Evolutionary conservation across 2,888 invertebrate species (phyloP).

Genomic region (Flabesymbios commensalis): DNA sequence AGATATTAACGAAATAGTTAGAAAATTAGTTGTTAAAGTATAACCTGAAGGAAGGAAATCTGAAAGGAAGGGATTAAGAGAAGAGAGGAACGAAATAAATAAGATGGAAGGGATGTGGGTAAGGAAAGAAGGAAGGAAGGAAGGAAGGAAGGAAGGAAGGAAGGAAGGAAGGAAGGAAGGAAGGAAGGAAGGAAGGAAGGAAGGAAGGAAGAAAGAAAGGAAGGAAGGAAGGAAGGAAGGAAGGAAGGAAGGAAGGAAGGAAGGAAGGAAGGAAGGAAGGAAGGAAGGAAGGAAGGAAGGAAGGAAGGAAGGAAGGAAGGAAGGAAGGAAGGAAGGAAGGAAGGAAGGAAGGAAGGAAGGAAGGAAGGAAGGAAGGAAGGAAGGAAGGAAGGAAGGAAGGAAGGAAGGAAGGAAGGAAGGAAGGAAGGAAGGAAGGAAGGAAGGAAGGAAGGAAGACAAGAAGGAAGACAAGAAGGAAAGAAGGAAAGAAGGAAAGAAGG

Average conservation of each 20-base stretch:
- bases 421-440: slow-evolving; percentile 11
- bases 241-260: slow-evolving; percentile 8
- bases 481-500: slow-evolving; percentile 11
- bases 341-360: neutral
- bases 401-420: slow-evolving; percentile 8
- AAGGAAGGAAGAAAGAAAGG: slow-evolving; percentile 10
- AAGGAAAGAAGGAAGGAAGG: neutral
- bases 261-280: slow-evolving; percentile 14
- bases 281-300: neutral
- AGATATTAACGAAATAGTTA: too few relatives aligned
- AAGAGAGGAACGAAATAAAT: neutral
- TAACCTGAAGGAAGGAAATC: neutral
- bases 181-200: slow-evolving; percentile 1
- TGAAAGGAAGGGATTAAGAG: neutral
- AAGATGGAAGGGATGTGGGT: neutral
- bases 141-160: neutral
- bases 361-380: slow-evolving; percentile 1
- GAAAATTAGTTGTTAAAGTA: neutral
- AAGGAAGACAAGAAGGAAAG: slow-evolving; percentile 9
- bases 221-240: slow-evolving; percentile 10
- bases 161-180: neutral
- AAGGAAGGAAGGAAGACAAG: slow-evolving; percentile 12
- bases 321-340: neutral
- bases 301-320: neutral
- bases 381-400: neutral